phyloP scores from a whole-genome alignment of 2,113 vertebrate genomes.

The Podarcis cretensis region DNA sequence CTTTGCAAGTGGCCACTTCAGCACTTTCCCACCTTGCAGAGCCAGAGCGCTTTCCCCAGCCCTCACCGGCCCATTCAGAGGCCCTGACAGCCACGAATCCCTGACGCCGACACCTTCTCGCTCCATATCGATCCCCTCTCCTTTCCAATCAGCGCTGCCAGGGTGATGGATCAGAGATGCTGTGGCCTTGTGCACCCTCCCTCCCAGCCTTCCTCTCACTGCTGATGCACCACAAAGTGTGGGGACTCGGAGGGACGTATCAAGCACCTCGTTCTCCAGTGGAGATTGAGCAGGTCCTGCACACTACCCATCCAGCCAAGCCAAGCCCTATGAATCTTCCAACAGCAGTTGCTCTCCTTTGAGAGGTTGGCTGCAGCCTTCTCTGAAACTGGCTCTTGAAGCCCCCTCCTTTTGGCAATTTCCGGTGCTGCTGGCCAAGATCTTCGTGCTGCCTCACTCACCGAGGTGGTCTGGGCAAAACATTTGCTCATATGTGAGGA shows the following conservation, averaged over 20 bases:
- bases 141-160: constrained; percentile 51
- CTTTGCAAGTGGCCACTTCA: constrained; percentile 74
- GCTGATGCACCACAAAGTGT: constrained; percentile 17
- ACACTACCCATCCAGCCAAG: not conserved
- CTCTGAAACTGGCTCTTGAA: not conserved
- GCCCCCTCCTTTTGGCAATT: too few relatives aligned
- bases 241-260: not conserved
- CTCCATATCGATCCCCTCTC: constrained; percentile 68
- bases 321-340: not conserved
- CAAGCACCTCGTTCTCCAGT: not conserved
- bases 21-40: constrained; percentile 66
- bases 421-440: not conserved
- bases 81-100: constrained; percentile 65
- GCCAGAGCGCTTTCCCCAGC: constrained; percentile 56
- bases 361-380: not conserved
- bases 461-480: not conserved
- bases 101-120: constrained; percentile 68
- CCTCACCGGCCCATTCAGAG: constrained; percentile 75
- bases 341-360: not conserved
- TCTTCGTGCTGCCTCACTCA: not conserved
- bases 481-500: not conserved
- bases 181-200: constrained; percentile 22
- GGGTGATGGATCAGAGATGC: constrained; percentile 40
- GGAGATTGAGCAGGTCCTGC: not conserved
- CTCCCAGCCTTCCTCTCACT: not conserved